Base-by-base conservation (phyloP, 2,113 vertebrate genomes). In the Pycnonotus jocosus region DNA sequence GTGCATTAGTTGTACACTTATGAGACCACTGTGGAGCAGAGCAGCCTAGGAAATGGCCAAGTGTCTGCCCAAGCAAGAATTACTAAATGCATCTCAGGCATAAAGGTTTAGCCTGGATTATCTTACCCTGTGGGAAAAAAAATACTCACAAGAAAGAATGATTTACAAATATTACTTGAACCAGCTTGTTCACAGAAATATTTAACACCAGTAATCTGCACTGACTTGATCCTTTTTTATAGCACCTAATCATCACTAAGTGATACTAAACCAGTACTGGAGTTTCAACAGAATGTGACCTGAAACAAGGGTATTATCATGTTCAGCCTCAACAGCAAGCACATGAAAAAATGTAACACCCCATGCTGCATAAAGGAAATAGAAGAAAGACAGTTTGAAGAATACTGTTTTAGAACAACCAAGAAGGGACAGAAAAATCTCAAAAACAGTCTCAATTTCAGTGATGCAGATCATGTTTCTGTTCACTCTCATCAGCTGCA, bases 401-500 rank as follows among this genome's bases (percentile, higher is more conserved):
- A 90, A 50, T 0, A 0, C 9, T 16, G 24, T 1, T 81, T 80
- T 31, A 70, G 51, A 54, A 48, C 64, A 81, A 56, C n/a, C 40
- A 72, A 54, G 47, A 77, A 71, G 21, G 16, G 28, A 62, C 24
- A 92, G 81, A 92, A 93, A 88, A 78, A 77, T 95, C 88, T 88
- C 30, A 0, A 81, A 86, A 73, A 44, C 24, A 47, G 40, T 42
- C 78, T 86, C 53, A 12, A 16, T 82, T 92, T 68, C 86, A 88
- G 62, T 23, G 50, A 42, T 83, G 86, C 48, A 88, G 92, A 71
- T 81, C 60, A 33, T 68, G 68, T 86, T 95, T 86, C 60, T 6
- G 10, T 14, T 86, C 69, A 60, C 51, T 93, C 71, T 81, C 18
- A 93, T 78, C 90, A 94, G 80, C 88, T 94, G 80, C 85, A 95